phyloP scores from a whole-genome alignment of 2,888 invertebrate genomes.

The Epinotia ramella region DNA sequence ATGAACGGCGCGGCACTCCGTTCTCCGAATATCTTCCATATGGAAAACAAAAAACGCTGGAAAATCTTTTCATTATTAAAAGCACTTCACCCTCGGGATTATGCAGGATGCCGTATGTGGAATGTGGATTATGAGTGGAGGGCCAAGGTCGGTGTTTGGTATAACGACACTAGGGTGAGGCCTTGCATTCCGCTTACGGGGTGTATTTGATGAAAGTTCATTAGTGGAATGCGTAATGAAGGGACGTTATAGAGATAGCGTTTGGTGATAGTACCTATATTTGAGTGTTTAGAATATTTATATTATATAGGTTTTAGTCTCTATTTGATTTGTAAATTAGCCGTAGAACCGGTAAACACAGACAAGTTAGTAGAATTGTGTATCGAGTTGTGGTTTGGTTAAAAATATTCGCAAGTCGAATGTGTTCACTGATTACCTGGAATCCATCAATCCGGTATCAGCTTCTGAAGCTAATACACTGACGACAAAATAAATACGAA shows the following conservation, averaged over 20 bases:
- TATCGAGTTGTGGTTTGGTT: no score
- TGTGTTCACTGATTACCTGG: no score
- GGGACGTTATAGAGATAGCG: constrained; percentile 39
- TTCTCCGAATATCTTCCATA: background rate
- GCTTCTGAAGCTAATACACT: no score
- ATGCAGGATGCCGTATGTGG: constrained; percentile 49
- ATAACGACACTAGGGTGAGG: constrained; percentile 19
- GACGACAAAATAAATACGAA: no score
- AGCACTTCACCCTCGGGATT: constrained; percentile 38
- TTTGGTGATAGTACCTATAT: background rate
- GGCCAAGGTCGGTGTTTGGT: constrained; percentile 49
- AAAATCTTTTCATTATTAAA: constrained; percentile 33
- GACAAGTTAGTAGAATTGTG: no score
- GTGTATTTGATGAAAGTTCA: constrained; percentile 36
- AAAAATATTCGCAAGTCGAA: no score
- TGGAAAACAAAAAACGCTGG: constrained; percentile 5
- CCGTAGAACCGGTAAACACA: no score
- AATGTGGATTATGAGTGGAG: constrained; percentile 49
- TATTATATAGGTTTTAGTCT: background rate
- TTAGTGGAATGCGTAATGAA: constrained; percentile 46
- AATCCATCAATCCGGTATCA: no score
- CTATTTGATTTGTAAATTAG: background rate
- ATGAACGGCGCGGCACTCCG: background rate
- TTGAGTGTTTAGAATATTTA: background rate
- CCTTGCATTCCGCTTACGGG: constrained; percentile 52